Conservation (phyloP, 2,888 invertebrate species). For the Hybos culiciformis region DNA sequence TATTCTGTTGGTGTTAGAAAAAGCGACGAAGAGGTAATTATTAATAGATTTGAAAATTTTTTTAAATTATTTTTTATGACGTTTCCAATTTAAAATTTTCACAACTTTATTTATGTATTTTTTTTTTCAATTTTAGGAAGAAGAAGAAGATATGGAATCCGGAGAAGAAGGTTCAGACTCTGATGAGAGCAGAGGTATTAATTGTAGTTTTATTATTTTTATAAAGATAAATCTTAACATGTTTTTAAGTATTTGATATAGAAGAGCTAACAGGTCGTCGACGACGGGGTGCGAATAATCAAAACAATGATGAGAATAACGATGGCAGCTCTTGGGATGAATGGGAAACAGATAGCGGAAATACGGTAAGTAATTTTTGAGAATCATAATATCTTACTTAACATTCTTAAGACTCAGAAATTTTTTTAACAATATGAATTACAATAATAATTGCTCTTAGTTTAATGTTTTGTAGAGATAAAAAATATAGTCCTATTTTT, state of each 20-base stretch:
- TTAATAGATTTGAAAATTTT: no score
- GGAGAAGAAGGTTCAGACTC: conserved; percentile 42
- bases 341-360: neutral
- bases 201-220: neutral
- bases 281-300: neutral
- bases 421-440: no score
- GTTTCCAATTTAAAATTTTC: no score
- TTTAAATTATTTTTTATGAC: neutral
- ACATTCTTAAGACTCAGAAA: no score
- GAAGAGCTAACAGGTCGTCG: neutral
- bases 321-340: conserved; percentile 2
- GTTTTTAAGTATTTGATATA: neutral
- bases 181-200: neutral
- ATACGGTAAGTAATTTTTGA: no score
- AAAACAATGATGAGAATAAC: neutral
- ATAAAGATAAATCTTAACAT: neutral
- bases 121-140: conserved; percentile 35
- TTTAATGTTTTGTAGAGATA: no score
- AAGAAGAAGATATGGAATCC: conserved; percentile 49
- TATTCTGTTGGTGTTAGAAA: conserved; percentile 84
- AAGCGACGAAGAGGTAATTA: conserved; percentile 64
- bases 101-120: neutral
- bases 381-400: no score
- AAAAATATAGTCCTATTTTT: no score
- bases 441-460: no score